A percentile compares a stretch with the other conserved stretches of the same genome.
These are phyloP conservation scores for Anorthoa munda DNA, from an alignment of 2,888 invertebrate species.

Conservation along the genomic window DNA sequence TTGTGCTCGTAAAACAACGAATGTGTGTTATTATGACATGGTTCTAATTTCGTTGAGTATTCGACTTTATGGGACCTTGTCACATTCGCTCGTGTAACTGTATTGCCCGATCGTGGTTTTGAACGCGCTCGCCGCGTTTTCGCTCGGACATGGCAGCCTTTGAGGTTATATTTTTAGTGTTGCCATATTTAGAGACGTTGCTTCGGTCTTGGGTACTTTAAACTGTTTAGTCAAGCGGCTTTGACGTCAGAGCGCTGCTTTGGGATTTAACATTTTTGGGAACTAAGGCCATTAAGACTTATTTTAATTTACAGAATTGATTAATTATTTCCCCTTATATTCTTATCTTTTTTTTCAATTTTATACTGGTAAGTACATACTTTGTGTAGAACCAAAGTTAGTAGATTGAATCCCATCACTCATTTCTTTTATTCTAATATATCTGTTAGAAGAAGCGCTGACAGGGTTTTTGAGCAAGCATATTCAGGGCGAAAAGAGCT, in stretches of 20 bases:
- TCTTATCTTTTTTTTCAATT: too few relatives aligned
- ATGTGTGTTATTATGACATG: constrained; percentile 72
- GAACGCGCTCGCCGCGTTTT: constrained; percentile 81
- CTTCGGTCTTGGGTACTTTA: constrained; percentile 66
- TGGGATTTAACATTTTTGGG: constrained; percentile 6
- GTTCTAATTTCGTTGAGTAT: constrained; percentile 74
- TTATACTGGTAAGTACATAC: too few relatives aligned
- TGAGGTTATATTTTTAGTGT: constrained; percentile 85
- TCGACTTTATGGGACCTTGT: constrained; percentile 74
- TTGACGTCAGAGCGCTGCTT: constrained; percentile 41
- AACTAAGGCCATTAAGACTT: neutral
- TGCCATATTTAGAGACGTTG: constrained; percentile 75
- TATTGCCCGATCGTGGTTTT: constrained; percentile 77
- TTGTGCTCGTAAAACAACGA: constrained; percentile 73
- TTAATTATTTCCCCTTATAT: neutral
- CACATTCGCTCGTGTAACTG: constrained; percentile 67
- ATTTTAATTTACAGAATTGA: neutral
- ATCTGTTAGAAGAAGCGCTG: neutral
- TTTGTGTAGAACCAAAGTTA: too few relatives aligned
- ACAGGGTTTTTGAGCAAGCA: too few relatives aligned
- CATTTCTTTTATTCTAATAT: neutral
- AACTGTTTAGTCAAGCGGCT: constrained; percentile 52
- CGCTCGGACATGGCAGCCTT: constrained; percentile 84
- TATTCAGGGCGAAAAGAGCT: too few relatives aligned
- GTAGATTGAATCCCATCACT: neutral